Evolutionary conservation across 2,113 vertebrate genomes (phyloP).

Genomic region (Perca schrenkii): DNA sequence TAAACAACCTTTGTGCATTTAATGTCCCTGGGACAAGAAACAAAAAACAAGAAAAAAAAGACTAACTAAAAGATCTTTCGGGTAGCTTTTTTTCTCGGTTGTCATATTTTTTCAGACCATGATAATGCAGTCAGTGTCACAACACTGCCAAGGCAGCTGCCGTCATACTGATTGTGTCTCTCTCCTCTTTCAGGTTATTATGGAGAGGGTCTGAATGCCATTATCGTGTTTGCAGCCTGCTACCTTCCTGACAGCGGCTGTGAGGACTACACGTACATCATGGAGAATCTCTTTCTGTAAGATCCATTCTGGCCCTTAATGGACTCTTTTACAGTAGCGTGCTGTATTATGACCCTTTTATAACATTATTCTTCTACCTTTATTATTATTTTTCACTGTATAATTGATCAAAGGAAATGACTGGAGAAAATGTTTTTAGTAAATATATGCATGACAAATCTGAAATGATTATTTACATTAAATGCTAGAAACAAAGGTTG

Average conservation of each 20-base stretch:
- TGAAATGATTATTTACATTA: neutral
- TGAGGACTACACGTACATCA: constrained; percentile 96
- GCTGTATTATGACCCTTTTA: neutral
- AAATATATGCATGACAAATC: neutral
- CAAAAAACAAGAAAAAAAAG: too few species aligned
- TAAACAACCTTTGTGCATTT: neutral
- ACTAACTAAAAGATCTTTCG: too few species aligned
- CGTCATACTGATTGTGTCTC: neutral
- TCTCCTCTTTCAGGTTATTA: constrained; percentile 89
- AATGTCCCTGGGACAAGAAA: neutral
- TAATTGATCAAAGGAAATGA: constrained; percentile 1
- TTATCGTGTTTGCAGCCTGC: constrained; percentile 97
- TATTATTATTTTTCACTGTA: neutral
- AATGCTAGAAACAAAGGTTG: neutral
- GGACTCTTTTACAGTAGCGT: neutral
- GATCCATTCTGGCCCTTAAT: constrained; percentile 27
- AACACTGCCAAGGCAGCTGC: neutral
- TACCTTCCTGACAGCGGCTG: constrained; percentile 94
- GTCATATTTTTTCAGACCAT: neutral
- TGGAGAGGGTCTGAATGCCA: constrained; percentile 95
- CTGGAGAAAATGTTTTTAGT: neutral
- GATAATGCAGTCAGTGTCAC: neutral
- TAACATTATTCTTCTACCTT: neutral
- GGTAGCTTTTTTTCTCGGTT: neutral
- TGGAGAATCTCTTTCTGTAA: constrained; percentile 99